Percentiles rank a stretch among this genome's conserved stretches.
phyloP scores from a whole-genome alignment of 2,113 vertebrate genomes.

The Hypanus sabinus region DNA sequence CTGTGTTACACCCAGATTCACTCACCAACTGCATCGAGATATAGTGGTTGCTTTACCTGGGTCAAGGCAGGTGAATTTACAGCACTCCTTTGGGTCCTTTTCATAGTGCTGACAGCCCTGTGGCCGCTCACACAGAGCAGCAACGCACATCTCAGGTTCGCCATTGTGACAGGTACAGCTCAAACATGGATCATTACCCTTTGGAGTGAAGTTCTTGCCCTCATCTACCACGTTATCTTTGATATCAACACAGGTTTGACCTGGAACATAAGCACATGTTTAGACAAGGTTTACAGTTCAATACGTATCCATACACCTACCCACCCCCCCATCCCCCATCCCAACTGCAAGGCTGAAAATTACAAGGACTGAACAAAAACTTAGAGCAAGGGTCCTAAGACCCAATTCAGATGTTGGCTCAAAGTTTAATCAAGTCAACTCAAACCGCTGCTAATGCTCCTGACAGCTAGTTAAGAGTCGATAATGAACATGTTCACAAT shows the following conservation, averaged over 20 bases:
- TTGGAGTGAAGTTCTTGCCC: slow-evolving; percentile 95
- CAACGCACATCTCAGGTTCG: slow-evolving; percentile 94
- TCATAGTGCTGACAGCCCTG: slow-evolving; percentile 90
- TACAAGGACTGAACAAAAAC: neutral
- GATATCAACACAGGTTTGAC: slow-evolving; percentile 94
- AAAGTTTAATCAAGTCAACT: neutral
- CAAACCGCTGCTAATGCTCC: neutral
- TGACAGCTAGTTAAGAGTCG: neutral
- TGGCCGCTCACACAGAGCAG: slow-evolving; percentile 85
- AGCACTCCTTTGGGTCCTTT: slow-evolving; percentile 96
- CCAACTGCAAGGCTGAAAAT: neutral
- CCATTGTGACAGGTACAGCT: slow-evolving; percentile 95
- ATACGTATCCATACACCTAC: no score
- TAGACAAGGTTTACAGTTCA: neutral
- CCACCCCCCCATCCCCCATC: neutral
- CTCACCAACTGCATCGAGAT: neutral
- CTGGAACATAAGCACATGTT: slow-evolving; percentile 49
- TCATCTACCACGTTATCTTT: slow-evolving; percentile 94
- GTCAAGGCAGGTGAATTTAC: slow-evolving; percentile 94
- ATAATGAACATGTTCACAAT: no score
- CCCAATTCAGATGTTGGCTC: neutral
- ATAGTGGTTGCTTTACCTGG: slow-evolving; percentile 64
- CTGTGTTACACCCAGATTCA: neutral
- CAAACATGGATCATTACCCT: slow-evolving; percentile 89
- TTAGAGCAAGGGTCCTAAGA: neutral